Evolutionary conservation across 2,797 vertebrate genomes (phyloP).

Genomic region (Pachyuromys duprasi): DNA sequence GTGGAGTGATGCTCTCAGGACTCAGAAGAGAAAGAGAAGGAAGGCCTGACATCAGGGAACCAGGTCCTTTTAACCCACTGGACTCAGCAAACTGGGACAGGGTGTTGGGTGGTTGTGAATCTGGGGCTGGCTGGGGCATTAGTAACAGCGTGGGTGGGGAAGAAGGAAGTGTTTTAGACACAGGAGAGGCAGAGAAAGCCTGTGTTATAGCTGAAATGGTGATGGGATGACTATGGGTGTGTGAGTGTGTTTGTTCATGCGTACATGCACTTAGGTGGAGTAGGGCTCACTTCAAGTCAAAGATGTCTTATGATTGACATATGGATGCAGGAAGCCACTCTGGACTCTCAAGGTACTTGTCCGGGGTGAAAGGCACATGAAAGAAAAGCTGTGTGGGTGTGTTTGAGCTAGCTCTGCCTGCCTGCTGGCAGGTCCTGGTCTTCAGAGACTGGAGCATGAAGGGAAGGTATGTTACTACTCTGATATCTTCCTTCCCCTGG

Average conservation of each 20-base stretch:
- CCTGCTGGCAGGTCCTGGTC: neutral
- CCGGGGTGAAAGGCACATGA: neutral
- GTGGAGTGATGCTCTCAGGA: neutral
- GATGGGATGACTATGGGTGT: neutral
- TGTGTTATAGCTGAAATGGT: neutral
- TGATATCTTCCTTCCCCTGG: neutral
- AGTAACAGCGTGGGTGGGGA: neutral
- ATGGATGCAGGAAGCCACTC: neutral
- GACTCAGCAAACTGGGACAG: neutral
- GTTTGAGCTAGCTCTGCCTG: neutral
- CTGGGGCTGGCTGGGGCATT: neutral
- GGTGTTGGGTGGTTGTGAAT: neutral
- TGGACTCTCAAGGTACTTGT: neutral
- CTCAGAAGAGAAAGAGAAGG: neutral
- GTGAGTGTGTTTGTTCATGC: too few species aligned
- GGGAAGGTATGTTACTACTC: neutral
- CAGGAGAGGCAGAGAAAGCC: neutral
- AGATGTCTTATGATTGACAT: neutral
- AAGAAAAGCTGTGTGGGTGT: neutral
- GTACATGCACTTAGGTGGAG: too few species aligned
- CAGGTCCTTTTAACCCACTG: neutral
- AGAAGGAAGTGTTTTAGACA: neutral
- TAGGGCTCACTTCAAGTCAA: neutral
- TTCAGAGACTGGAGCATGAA: neutral
- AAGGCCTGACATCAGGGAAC: neutral